Base-by-base conservation (phyloP, 2,797 vertebrate genomes). In the Ctenopoma multispine region DNA sequence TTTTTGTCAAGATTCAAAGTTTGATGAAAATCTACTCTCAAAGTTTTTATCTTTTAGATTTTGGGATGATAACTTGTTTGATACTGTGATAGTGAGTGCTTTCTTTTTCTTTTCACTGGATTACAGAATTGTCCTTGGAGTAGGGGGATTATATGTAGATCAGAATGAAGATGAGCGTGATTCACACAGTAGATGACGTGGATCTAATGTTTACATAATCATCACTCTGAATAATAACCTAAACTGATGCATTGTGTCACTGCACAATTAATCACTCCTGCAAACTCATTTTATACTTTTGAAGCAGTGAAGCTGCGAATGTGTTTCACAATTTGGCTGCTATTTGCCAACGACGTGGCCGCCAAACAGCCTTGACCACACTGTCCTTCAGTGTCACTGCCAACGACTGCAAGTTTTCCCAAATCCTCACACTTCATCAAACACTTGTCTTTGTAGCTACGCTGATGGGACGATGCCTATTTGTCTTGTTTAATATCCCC, bases 401-500 rank as follows among this genome's bases (percentile, higher is more conserved):
- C 49, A 75, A 55, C 64, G 53, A 34, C 8, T 17, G 50, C 49
- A 64, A 24, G 23, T 44, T 69, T 73, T 67, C 69, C 64, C 54
- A 11, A 31, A 67, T 60, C 53, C 57, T 63, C 62, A 9, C 12
- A 57, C 20, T 7, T 3, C 63, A 77, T 84, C 76, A 65, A 47
- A 72, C 60, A 21, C 56, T 54, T 58, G n/a, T 54, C 51, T 68
- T 70, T 63, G 67, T 74, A 77, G 68, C 63, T 31, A 6, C 65
- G 74, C 64, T 79, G 68, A 81, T 72, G 43, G 56, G 68, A 68
- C 4, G 71, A 79, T 72, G 69, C 69, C 62, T 66, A 64, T 83
- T 86, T 69, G 70, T 89, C 77, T 85, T 72, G 65, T 79, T 84
- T 83, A 80, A 84, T 82, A 75, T 85, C 73, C 87, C 81, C 80